Evolutionary conservation across 2,888 invertebrate genomes (phyloP), one percentile per base, ranked within the genome.

Genomic region (Empis livida): DNA sequence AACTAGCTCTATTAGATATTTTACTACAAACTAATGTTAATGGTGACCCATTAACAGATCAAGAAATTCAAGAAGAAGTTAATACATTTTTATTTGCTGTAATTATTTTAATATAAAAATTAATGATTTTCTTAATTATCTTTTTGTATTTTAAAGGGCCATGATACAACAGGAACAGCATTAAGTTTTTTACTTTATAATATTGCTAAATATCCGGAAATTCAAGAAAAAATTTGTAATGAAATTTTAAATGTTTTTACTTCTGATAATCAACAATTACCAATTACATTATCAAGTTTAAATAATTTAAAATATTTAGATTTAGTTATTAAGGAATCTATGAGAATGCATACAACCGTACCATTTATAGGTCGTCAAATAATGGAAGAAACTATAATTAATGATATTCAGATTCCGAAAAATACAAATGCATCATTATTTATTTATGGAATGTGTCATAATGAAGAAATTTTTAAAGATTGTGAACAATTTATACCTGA

Each of bases 21-120:
- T 59, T 81, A 10, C 59, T 81, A 13, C 62, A 77, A 39, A 66
- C 74, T 3, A 73, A 72, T 54, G 65, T 73, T 8, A 71, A 75
- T 49, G 77, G 75, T 1, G 55, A 68, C 50, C 71, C 67, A 31
- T 63, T 81, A 44, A 68, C 72, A 3, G 71, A 74, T 45, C 62
- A 71, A n/a, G 72, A 73, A 46, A 71, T 81, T 11, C 65, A 76
- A 48, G 76, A 79, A 58, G 78, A 81, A 67, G 77, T 80, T 1
- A 76, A 80, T 53, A 80, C 80, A 0, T 79, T 81, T 56, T 76
- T 80, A 74, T 81, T 80, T 63, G 79, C 75, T n/a, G 41, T 41
- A 41, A 27, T n/a, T 27, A 23, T 27, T 27, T n/a, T 32, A 13
- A 32, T 13, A 32, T 5, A 32, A 32, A 32, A 11, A 32, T 32